Evolutionary conservation across 2,888 invertebrate genomes (phyloP).

Genomic region (Parasteatoda lunata): DNA sequence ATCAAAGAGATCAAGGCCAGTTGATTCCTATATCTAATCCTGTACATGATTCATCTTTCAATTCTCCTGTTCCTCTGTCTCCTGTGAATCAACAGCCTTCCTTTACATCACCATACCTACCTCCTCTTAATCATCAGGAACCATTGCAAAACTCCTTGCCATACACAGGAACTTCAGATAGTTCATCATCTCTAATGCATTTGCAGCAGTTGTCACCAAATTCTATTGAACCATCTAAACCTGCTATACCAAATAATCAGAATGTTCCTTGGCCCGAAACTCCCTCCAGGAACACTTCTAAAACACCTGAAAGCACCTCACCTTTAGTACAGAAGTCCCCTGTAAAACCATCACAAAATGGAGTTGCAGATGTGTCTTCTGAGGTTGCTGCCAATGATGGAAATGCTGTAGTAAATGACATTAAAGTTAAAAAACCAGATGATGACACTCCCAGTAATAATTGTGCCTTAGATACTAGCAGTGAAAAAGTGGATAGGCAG

Average conservation of each 20-base stretch:
- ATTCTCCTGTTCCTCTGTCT: slow-evolving; percentile 44
- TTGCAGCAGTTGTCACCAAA: slow-evolving; percentile 61
- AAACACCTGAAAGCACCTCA: slow-evolving; percentile 12
- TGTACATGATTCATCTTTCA: slow-evolving; percentile 37
- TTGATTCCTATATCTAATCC: slow-evolving; percentile 56
- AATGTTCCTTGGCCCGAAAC: slow-evolving; percentile 41
- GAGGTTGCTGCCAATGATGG: slow-evolving; percentile 16
- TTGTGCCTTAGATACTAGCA: slow-evolving; percentile 63
- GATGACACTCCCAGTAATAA: slow-evolving; percentile 39
- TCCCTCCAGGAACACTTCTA: slow-evolving; percentile 15
- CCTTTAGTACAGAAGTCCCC: slow-evolving; percentile 39
- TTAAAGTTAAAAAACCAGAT: slow-evolving; percentile 14
- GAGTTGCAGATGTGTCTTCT: slow-evolving; percentile 21
- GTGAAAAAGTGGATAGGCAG: slow-evolving; percentile 38
- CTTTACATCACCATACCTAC: slow-evolving; percentile 60
- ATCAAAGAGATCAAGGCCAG: slow-evolving; percentile 69
- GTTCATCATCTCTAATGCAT: slow-evolving; percentile 57
- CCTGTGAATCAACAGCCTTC: slow-evolving; percentile 27
- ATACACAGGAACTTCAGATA: slow-evolving; percentile 27
- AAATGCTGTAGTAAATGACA: slow-evolving; percentile 31
- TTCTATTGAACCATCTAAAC: slow-evolving; percentile 40
- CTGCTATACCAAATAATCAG: slow-evolving; percentile 1
- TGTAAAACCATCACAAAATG: slow-evolving; percentile 54
- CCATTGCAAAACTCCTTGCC: slow-evolving; percentile 34
- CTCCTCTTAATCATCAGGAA: slow-evolving; percentile 57